phyloP scores from a whole-genome alignment of 2,113 vertebrate genomes.

The Amazona guildingii region DNA sequence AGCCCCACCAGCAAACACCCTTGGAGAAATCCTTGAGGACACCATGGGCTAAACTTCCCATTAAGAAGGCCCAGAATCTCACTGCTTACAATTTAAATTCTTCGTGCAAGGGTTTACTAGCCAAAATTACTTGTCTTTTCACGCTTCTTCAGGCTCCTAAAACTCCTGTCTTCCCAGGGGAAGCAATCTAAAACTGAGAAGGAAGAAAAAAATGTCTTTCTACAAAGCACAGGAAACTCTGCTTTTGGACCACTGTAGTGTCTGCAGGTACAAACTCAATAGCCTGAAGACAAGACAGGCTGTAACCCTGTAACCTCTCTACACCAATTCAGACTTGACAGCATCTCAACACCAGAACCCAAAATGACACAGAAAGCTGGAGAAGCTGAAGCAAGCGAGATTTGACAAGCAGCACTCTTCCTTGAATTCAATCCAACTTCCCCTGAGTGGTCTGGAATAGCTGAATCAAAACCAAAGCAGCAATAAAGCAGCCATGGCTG shows the following conservation, averaged over 20 bases:
- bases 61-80: neutral
- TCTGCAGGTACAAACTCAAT: neutral
- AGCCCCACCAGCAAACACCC: neutral
- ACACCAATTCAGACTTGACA: neutral
- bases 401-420: neutral
- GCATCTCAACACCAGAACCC: neutral
- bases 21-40: neutral
- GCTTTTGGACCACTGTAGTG: neutral
- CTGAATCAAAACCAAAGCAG: rapidly evolving
- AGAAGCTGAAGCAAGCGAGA: neutral
- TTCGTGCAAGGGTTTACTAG: neutral
- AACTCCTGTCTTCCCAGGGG: neutral
- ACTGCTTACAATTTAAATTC: neutral
- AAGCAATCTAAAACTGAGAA: neutral
- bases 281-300: neutral
- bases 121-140: neutral
- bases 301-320: neutral
- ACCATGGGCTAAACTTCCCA: neutral
- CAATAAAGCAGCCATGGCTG: neutral
- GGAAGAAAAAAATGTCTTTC: neutral
- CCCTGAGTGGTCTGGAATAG: neutral
- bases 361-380: neutral
- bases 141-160: neutral
- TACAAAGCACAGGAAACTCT: neutral
- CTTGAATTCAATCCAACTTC: neutral